phyloP scores from a whole-genome alignment of 2,888 invertebrate species.

The Euzetes globulus region DNA sequence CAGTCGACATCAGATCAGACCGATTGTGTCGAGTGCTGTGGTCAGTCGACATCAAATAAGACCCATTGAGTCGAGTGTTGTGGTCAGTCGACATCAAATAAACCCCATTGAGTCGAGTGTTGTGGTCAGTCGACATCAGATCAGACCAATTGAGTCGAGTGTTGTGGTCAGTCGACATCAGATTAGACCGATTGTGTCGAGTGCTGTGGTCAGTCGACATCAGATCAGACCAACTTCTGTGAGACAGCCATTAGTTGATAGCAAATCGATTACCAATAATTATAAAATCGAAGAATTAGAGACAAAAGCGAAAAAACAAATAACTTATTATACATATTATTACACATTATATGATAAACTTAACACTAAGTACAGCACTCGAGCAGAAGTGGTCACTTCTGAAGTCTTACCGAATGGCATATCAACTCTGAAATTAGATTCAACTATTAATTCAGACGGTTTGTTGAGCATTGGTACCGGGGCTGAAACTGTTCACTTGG shows the following conservation, averaged over 20 bases:
- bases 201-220: neutral
- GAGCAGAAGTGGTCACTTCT: slow-evolving; percentile 40
- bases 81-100: neutral
- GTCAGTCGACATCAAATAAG: neutral
- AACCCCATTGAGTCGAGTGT: neutral
- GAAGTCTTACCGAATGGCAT: slow-evolving; percentile 36
- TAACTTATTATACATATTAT: slow-evolving; percentile 41
- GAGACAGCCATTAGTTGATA: neutral
- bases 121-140: neutral
- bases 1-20: neutral
- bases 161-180: neutral
- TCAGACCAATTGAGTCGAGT: neutral
- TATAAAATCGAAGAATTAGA: slow-evolving; percentile 37
- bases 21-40: neutral
- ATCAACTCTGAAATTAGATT: slow-evolving; percentile 36
- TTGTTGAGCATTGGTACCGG: slow-evolving; percentile 37
- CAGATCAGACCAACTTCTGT: slow-evolving; percentile 6
- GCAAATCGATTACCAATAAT: neutral
- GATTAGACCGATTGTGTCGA: slow-evolving; percentile 1
- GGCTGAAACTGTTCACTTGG: slow-evolving; percentile 40
- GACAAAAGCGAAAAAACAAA: slow-evolving; percentile 38
- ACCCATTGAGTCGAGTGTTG: neutral
- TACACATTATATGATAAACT: slow-evolving; percentile 42
- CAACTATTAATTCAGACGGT: slow-evolving; percentile 39
- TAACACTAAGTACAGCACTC: slow-evolving; percentile 39